Evolutionary conservation across 1,140 invertebrate genomes (phyloP), one percentile per base, ranked within the genome.

Genomic region (Drosophila punjabiensis): DNA sequence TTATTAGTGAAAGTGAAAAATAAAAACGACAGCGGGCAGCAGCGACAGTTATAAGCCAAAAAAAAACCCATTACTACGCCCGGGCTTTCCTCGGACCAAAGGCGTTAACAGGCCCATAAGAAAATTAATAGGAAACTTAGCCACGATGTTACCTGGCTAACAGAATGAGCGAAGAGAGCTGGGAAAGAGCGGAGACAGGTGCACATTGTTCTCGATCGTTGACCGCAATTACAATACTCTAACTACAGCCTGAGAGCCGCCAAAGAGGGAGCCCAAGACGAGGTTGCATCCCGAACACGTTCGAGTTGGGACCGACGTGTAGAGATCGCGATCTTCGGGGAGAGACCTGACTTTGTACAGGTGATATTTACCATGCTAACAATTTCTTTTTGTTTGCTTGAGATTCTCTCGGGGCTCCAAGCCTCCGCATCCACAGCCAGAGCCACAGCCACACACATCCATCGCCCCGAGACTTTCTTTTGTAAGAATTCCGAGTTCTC

Each of bases 161-260:
- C 70, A 74, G 53, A 24, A 39, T 11, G 4, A 58, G 30, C 20
- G 14, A 74, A 74, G 70, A 53, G 71, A 74, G 68, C 43, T 28
- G 24, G 37, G n/a, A 48, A 73, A 74, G 70, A 74, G 65, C 66
- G 62, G 39, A 43, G 71, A 81, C 81, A 85, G 81, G 81, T 81
- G 82, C 75, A 81, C 81, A 83, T 65, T 82, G 69, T 79, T 71
- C 81, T 83, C 76, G 82, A 85, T 56, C 82, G 83, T 85, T 85
- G 81, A 85, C 81, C 81, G 81, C 81, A 76, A 73, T 63, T 64
- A 47, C 30, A 58, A 37, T 58, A 58, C 55, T 58, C 20, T 58
- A 58, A 58, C 55, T 39, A 58, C 28, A 10, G n/a, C 14, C 64
- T 18, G 16, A 50, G 30, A 58, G 24, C 24, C n/a, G 43, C 35